Conservation (phyloP, 2,797 vertebrate genomes). For the Anabacerthia variegaticeps region DNA sequence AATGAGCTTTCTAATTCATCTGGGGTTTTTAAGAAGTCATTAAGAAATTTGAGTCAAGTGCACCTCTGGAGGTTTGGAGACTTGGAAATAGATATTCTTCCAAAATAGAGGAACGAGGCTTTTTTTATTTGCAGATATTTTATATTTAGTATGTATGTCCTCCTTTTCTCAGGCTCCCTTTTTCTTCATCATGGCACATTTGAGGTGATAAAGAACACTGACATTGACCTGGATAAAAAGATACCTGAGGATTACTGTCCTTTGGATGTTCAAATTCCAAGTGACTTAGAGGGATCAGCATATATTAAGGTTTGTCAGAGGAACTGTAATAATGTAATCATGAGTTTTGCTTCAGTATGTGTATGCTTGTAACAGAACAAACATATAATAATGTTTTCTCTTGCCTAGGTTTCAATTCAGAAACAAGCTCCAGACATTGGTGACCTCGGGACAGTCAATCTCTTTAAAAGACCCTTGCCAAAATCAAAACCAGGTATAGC, state of each 20-base stretch:
- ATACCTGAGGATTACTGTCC: conserved; percentile 97
- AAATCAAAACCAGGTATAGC: conserved; percentile 86
- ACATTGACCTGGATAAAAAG: conserved; percentile 96
- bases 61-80: not conserved
- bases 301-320: conserved; percentile 89
- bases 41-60: not conserved
- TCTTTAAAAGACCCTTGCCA: conserved; percentile 87
- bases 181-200: conserved; percentile 97
- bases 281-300: conserved; percentile 95
- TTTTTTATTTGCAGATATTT: not conserved
- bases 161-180: conserved; percentile 84
- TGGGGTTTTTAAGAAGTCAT: not conserved
- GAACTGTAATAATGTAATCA: not conserved
- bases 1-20: not conserved
- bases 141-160: not conserved
- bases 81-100: not conserved
- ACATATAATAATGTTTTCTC: not conserved
- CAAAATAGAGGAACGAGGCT: fast-evolving
- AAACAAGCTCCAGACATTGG: conserved; percentile 97
- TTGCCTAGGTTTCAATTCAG: conserved; percentile 92
- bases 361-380: not conserved
- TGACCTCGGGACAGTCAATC: conserved; percentile 92
- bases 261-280: conserved; percentile 94
- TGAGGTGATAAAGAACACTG: conserved; percentile 99
- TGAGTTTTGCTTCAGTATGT: not conserved